These are phyloP conservation scores for Troilus luridus DNA, from an alignment of 2,888 invertebrate genomes.

Conservation along the genomic window DNA sequence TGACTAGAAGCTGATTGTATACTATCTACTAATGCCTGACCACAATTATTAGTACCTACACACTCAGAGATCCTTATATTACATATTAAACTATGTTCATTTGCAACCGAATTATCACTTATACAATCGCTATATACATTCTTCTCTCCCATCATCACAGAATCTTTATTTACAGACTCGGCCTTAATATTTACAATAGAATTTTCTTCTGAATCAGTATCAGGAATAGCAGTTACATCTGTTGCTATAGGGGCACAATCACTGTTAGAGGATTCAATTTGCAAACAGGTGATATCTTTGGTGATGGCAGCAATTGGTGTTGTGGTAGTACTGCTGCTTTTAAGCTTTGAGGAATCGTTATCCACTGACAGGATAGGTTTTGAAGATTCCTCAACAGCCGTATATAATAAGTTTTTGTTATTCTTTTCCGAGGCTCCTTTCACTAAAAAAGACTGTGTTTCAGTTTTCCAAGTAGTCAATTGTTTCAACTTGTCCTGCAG, in stretches of 20 bases:
- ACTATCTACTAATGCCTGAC: not conserved
- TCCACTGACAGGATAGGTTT: not conserved
- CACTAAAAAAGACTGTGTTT: conserved; percentile 65
- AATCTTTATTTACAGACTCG: conserved; percentile 33
- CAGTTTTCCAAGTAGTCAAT: conserved; percentile 66
- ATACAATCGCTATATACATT: conserved; percentile 41
- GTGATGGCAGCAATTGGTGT: not conserved
- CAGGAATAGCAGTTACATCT: not conserved
- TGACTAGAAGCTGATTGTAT: conserved; percentile 39
- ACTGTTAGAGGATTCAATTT: not conserved
- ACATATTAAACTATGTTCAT: conserved; percentile 8
- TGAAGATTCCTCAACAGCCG: not conserved
- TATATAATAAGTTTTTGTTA: conserved; percentile 39
- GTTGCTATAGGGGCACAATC: not conserved
- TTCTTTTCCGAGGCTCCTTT: conserved; percentile 68
- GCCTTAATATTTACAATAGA: conserved; percentile 9
- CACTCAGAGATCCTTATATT: not conserved
- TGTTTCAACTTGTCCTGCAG: conserved; percentile 73
- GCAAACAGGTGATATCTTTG: not conserved
- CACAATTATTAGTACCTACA: not conserved
- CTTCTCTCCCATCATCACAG: conserved; percentile 24
- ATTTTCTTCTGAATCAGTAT: conserved; percentile 1
- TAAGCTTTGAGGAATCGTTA: not conserved
- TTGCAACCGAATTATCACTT: not conserved
- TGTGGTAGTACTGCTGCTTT: not conserved